Base-by-base conservation (phyloP, 2,888 invertebrate species). In the Agrilus mali region DNA sequence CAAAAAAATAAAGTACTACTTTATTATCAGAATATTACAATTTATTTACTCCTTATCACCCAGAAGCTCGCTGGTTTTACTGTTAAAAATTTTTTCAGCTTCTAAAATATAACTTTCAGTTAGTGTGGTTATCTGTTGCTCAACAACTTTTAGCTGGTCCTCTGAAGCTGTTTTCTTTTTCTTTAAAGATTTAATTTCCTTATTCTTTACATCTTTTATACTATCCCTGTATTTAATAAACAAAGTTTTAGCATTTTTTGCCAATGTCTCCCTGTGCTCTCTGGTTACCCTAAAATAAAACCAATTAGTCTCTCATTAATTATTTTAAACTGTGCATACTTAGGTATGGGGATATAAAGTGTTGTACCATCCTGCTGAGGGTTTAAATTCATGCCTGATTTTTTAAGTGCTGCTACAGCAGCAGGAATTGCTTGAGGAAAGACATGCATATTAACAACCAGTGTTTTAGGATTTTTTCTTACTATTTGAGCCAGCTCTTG, bases 331-430 rank as follows among this genome's bases (percentile, higher is more conserved):
- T 8, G 33, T 36, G 59, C 69, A 71, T 71, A 82, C 82, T 90
- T 93, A 10, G 94, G 92, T 51, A 93, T 76, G 33, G 89, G 86
- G 41, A 96, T 74, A 65, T 78, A 94, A 38, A 96, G 66, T 2
- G 86, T 87, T 2, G 89, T 92, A 16, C 93, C 93, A 61, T 96
- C 95, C 65, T 93, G 92, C 61, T 95, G 94, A 0, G 94, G 92
- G 69, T 89, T 94, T 43, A 95, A 68, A 65, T 92, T 92, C 73
- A 95, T 77, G 8, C 93, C 92, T 46, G 90, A 89, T 33, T 77
- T 77, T 42, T 73, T 67, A 38, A 96, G 75, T 2, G 87, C 80
- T 58, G 81, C 79, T 22, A 92, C 55, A 6, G 84, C 85, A 50
- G 79, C 74, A 7, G 86, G 85, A 55, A 89, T 83, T 7, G 84